phyloP scores from a whole-genome alignment of 2,888 invertebrate species.

The Sisyra nigra region DNA sequence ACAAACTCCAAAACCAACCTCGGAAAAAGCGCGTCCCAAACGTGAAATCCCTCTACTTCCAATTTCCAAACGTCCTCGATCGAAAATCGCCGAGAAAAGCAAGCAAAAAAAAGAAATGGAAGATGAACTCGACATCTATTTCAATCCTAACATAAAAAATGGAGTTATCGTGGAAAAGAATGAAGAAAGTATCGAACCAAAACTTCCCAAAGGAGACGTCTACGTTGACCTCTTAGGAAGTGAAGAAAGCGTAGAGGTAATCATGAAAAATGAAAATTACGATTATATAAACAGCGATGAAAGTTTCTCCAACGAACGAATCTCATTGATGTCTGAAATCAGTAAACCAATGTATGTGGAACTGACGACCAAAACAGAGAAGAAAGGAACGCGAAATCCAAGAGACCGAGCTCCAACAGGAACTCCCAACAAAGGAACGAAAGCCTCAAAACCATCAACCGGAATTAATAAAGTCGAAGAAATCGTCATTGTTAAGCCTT shows the following conservation, averaged over 20 bases:
- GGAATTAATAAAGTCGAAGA: not conserved
- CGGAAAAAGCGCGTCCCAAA: not conserved
- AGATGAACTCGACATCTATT: conserved; percentile 5
- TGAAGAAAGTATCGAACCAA: conserved; percentile 1
- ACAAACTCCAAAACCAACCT: not conserved
- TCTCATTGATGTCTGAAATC: too few relatives aligned
- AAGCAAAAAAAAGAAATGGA: conserved; percentile 6
- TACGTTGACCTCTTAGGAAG: conserved; percentile 9
- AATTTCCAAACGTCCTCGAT: not conserved
- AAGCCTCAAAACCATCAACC: not conserved
- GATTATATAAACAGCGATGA: conserved; percentile 9
- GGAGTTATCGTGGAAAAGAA: conserved; percentile 3
- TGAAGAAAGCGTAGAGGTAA: conserved; percentile 10
- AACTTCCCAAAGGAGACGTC: not conserved
- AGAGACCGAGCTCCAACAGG: not conserved
- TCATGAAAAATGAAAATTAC: conserved; percentile 12
- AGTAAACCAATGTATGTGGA: not conserved
- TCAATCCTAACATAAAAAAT: conserved; percentile 1
- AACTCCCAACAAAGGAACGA: not conserved
- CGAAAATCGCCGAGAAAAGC: conserved; percentile 2
- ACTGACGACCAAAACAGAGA: not conserved
- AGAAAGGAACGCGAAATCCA: not conserved
- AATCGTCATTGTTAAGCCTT: too few relatives aligned
- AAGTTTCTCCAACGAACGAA: not conserved
- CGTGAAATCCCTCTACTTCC: not conserved